Base-by-base conservation (phyloP, 1,140 invertebrate species). In the Solenopsis fugax region DNA sequence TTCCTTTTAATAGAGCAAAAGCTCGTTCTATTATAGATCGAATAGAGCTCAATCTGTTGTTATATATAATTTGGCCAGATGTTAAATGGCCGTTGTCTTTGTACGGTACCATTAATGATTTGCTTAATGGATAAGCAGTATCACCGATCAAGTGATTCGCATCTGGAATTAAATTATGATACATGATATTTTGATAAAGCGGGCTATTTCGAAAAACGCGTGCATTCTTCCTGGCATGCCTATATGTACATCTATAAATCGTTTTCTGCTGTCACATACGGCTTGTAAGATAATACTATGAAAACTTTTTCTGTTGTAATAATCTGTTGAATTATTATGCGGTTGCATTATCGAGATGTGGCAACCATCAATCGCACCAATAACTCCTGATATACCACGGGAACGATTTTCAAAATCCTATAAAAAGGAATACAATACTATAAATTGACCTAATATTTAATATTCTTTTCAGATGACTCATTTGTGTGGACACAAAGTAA, bases 181-280 rank as follows among this genome's bases (percentile, higher is more conserved):
- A 3, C 67, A 54, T 54, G 4, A 71, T 71, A 29, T 71, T 71
- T 29, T 50, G 21, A 29, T 29, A 52, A 29, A 71, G 45, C 52
- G 67, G 67, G 7, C 48, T 71, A 12, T 71, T 71, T 71, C 67
- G n/a, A 9, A 52, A 71, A 71, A 71, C 67, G n/a, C 21, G 67
- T 29, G 48, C 16, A 54, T 5, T 29, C 48, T 50, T 71, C 67
- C 67, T 71, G 67, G 67, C 67, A 71, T 48, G 5, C 67, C 67
- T 71, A 71, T 52, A 6, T 71, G 67, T 2, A 71, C 67, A 18
- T 71, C 67, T 71, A 71, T 71, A 13, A 71, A 71, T 13, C 13
- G 24, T 71, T 29, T 71, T 29, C 29, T 71, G 50, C 24, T 41
- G 41, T 71, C 67, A 24, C 45, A 71, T 13, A 71, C 67, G 2